phyloP scores from a whole-genome alignment of 2,797 vertebrate species.

The Poliocrania exsul region DNA sequence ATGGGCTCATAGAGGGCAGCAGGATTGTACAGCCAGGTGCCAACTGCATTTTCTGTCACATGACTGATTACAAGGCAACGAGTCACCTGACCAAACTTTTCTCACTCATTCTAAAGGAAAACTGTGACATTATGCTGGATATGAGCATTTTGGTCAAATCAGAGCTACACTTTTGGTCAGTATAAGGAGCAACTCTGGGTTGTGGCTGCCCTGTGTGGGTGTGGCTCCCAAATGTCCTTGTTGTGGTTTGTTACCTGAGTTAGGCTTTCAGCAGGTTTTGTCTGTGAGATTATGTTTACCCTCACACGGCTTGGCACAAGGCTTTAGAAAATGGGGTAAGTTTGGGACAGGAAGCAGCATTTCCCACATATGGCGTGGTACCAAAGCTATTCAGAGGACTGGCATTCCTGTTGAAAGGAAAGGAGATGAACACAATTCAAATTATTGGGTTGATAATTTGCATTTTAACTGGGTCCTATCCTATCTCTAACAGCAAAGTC shows the following conservation, averaged over 20 bases:
- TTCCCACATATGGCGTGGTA: neutral
- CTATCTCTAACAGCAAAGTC: neutral
- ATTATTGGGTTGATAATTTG: neutral
- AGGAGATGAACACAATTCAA: neutral
- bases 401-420: neutral
- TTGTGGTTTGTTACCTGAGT: neutral
- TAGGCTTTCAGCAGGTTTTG: neutral
- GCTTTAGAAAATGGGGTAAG: neutral
- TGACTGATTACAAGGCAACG: neutral
- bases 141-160: neutral
- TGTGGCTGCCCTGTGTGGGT: neutral
- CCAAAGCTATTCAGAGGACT: neutral
- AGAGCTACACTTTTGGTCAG: neutral
- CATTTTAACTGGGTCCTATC: neutral
- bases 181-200: neutral
- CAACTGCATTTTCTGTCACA: neutral
- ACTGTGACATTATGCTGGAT: neutral
- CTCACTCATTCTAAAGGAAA: neutral
- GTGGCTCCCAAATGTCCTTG: neutral
- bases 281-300: neutral
- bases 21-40: neutral
- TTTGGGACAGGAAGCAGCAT: conserved; percentile 1
- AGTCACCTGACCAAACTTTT: neutral
- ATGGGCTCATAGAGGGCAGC: neutral
- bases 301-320: neutral